Conservation (phyloP, 2,888 invertebrate species). For the Torymus texanus region DNA sequence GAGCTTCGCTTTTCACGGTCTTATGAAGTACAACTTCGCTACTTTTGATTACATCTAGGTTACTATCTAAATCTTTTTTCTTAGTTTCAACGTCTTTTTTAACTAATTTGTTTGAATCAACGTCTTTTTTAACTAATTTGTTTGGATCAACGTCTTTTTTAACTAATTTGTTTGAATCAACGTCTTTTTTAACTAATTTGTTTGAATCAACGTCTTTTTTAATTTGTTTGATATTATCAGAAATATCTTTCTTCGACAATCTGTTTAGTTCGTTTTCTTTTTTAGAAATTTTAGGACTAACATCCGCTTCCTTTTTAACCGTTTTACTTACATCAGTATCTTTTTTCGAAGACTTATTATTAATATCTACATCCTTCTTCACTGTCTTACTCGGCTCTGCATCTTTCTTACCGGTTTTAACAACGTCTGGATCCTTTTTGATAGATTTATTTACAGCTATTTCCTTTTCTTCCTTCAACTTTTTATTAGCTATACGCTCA, state of each 20-base stretch:
- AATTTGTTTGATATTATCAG: conserved; percentile 19
- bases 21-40: conserved; percentile 49
- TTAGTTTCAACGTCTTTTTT: conserved; percentile 44
- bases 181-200: conserved; percentile 49
- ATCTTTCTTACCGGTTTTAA: conserved; percentile 48
- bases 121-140: conserved; percentile 19
- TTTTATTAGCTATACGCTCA: conserved; percentile 42
- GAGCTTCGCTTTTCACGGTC: conserved; percentile 35
- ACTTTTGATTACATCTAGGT: conserved; percentile 44
- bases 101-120: conserved; percentile 27
- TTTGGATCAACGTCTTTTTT: conserved; percentile 19
- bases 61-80: conserved; percentile 44
- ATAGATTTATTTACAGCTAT: conserved; percentile 42
- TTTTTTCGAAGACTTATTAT: conserved; percentile 60
- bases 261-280: conserved; percentile 45
- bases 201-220: conserved; percentile 43
- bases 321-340: conserved; percentile 43
- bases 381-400: conserved; percentile 18
- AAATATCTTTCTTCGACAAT: conserved; percentile 25
- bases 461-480: conserved; percentile 48
- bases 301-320: conserved; percentile 46
- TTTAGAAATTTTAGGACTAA: conserved; percentile 49
- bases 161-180: conserved; percentile 27
- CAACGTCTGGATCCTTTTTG: conserved; percentile 55
- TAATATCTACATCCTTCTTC: conserved; percentile 48